A percentile compares a stretch with the other conserved stretches of the same genome.
phyloP scores from a whole-genome alignment of 2,888 invertebrate genomes.

The Drosophila rubida region DNA sequence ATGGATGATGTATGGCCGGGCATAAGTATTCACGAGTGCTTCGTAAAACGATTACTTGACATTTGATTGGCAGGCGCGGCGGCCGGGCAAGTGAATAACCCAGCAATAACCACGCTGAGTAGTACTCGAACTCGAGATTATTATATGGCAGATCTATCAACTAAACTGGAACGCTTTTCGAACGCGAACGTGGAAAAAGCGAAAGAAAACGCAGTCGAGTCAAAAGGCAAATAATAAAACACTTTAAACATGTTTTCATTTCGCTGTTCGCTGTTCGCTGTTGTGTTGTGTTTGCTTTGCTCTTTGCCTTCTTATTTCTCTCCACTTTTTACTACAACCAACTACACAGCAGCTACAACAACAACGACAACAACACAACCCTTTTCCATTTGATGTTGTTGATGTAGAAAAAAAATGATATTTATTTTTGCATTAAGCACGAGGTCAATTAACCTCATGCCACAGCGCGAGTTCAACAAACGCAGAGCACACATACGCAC shows the following conservation, averaged over 20 bases:
- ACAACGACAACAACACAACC: slow-evolving; percentile 47
- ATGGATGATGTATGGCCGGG: slow-evolving; percentile 34
- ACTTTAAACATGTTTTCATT: slow-evolving; percentile 71
- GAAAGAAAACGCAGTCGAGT: slow-evolving; percentile 9
- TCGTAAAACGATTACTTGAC: slow-evolving; percentile 47
- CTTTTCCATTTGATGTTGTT: slow-evolving; percentile 58
- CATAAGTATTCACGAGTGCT: slow-evolving; percentile 27
- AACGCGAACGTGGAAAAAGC: neutral
- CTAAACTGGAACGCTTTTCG: slow-evolving; percentile 18
- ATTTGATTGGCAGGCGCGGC: slow-evolving; percentile 48
- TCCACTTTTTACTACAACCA: slow-evolving; percentile 48
- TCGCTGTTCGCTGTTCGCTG: slow-evolving; percentile 14
- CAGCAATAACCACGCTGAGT: neutral
- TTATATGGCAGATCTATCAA: slow-evolving; percentile 16
- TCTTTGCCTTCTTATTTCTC: slow-evolving; percentile 55
- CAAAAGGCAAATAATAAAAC: slow-evolving; percentile 56
- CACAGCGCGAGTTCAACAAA: slow-evolving; percentile 81
- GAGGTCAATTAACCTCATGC: slow-evolving; percentile 84
- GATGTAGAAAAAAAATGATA: slow-evolving; percentile 63
- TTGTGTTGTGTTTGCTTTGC: slow-evolving; percentile 59
- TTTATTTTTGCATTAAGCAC: slow-evolving; percentile 82
- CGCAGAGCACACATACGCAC: slow-evolving; percentile 64
- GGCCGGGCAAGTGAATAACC: no score
- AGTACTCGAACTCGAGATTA: slow-evolving; percentile 1
- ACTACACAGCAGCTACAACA: slow-evolving; percentile 48